Evolutionary conservation across 2,113 vertebrate species (phyloP).

Genomic region (Oreotragus oreotragus): DNA sequence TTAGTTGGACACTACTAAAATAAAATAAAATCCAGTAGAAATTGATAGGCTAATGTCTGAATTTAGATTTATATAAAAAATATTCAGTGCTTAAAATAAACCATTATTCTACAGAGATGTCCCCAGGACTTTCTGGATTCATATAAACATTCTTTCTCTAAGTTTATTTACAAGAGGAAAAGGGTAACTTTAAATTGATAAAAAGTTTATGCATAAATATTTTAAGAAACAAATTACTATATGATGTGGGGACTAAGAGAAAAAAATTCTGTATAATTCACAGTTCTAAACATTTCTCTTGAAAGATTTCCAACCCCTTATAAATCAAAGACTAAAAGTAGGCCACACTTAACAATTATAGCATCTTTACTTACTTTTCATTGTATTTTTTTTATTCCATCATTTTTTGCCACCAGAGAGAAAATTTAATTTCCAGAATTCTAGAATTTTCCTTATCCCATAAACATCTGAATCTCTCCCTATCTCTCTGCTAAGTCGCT

Average conservation of each 20-base stretch:
- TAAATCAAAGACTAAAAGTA: background rate
- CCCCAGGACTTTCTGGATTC: background rate
- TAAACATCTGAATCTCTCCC: background rate
- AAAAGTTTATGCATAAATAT: background rate
- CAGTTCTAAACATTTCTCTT: background rate
- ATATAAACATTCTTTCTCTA: background rate
- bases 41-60: constrained; percentile 40
- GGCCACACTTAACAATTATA: background rate
- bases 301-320: background rate
- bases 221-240: background rate
- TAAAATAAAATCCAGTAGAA: constrained; percentile 47
- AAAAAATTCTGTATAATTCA: background rate
- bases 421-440: constrained; percentile 15
- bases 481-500: no score
- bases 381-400: background rate
- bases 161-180: background rate
- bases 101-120: background rate
- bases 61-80: constrained; percentile 54
- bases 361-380: background rate
- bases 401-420: background rate
- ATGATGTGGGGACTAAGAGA: background rate
- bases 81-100: constrained; percentile 36
- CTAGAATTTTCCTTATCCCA: background rate
- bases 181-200: background rate
- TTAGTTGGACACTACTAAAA: constrained; percentile 58